These are phyloP conservation scores for Dermatophagoides farinae DNA, from an alignment of 1,140 invertebrate genomes.

Conservation along the genomic window DNA sequence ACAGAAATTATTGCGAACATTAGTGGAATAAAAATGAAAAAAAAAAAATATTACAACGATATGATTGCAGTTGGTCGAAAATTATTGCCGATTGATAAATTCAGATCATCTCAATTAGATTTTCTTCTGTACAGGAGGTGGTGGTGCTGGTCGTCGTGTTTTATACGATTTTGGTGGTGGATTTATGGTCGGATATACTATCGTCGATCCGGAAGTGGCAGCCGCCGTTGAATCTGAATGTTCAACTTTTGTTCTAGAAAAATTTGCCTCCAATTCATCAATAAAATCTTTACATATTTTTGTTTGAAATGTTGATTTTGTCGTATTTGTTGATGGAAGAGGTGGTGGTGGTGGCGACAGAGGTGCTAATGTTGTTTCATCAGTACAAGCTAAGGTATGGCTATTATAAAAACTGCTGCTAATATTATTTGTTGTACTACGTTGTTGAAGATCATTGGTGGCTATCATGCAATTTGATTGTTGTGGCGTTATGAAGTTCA, in stretches of 20 bases:
- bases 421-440: no score
- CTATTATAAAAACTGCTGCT: not conserved
- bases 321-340: not conserved
- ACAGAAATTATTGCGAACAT: not conserved
- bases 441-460: not conserved
- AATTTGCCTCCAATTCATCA: constrained; percentile 12
- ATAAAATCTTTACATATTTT: constrained; percentile 11
- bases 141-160: not conserved
- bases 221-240: not conserved
- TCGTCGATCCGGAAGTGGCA: not conserved
- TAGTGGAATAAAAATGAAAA: not conserved
- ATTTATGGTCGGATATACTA: not conserved
- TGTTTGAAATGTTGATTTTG: not conserved
- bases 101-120: not conserved
- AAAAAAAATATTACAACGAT: not conserved
- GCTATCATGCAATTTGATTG: not conserved
- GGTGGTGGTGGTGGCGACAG: not conserved
- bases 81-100: not conserved
- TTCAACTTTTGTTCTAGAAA: not conserved
- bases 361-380: not conserved
- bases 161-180: not conserved
- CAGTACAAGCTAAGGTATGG: not conserved
- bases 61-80: not conserved
- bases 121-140: constrained; percentile 1
- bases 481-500: no score